Percentiles rank a stretch among this genome's conserved stretches.
Evolutionary conservation across 2,113 vertebrate species (phyloP).

Genomic region (Ornithorhynchus anatinus): DNA sequence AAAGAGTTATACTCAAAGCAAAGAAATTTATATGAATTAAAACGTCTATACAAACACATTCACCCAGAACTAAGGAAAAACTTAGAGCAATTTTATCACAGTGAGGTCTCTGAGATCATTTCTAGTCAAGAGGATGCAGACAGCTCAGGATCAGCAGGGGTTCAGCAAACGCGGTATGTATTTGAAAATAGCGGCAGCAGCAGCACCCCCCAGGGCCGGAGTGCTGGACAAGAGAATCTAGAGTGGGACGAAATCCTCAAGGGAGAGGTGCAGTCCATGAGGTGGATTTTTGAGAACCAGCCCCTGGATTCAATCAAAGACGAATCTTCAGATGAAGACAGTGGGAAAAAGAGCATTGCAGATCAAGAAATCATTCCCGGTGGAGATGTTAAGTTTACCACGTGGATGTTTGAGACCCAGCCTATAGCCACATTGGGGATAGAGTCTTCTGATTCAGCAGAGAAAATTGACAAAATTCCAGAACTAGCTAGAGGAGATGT

Average conservation of each 20-base stretch:
- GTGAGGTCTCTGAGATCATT: conserved; percentile 71
- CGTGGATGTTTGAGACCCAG: conserved; percentile 89
- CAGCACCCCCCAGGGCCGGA: conserved; percentile 68
- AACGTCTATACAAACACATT: conserved; percentile 83
- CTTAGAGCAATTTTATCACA: conserved; percentile 78
- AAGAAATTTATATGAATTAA: conserved; percentile 80
- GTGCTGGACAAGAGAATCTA: conserved; percentile 73
- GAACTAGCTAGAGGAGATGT: conserved; percentile 79
- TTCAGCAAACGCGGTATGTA: conserved; percentile 68
- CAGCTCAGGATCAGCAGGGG: conserved; percentile 69
- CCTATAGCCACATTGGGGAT: conserved; percentile 69
- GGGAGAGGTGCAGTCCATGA: conserved; percentile 82
- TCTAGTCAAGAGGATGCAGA: conserved; percentile 59
- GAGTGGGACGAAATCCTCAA: conserved; percentile 84
- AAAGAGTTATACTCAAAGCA: conserved; percentile 79
- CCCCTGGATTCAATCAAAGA: conserved; percentile 79
- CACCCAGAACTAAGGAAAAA: conserved; percentile 83
- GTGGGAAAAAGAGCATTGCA: conserved; percentile 62
- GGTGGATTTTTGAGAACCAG: conserved; percentile 87
- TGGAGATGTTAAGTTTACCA: conserved; percentile 80
- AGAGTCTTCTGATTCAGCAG: conserved; percentile 45
- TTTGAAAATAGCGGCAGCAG: conserved; percentile 75
- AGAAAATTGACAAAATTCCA: conserved; percentile 70
- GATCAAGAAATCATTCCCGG: conserved; percentile 80
- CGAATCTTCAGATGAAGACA: conserved; percentile 64